Evolutionary conservation across 2,888 invertebrate genomes (phyloP), one percentile per base, ranked within the genome.

Genomic region (Melinopterus prodromus): DNA sequence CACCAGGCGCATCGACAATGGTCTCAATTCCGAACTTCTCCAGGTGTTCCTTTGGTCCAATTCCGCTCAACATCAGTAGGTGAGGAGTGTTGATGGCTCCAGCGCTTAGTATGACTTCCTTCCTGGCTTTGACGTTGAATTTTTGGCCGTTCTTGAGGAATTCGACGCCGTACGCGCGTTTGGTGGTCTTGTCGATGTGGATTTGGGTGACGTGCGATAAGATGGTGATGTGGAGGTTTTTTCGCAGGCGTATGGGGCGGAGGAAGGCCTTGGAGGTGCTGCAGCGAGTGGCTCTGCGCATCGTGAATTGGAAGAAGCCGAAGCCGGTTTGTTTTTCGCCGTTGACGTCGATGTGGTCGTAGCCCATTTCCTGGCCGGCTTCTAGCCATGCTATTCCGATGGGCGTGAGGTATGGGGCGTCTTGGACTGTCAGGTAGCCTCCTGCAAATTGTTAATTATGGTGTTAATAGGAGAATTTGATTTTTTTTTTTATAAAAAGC

Each of bases 21-120:
- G 96, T 92, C 9, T 93, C 92, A 76, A 97, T 91, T 0, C 94
- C 95, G 9, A 95, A 91, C 83, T 95, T 92, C 82, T 91, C 87
- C 4, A 97, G 90, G 86, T 97, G 95, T n/a, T 92, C 88, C 26
- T 90, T 91, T 0, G 96, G 95, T 1, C 97, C 97, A 2, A 99
- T 90, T 0, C 99, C 99, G 38, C 88, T 88, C n/a, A 99, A 90
- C 96, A 99, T 95, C 79, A 99, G 91, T 9, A 99, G 88, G 85
- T 99, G 99, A 0, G 99, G 98, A 0, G 96, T 93, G 83, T 94
- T 98, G 81, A 99, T 94, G 0, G 99, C 94, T 0, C 99, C 99
- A 0, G 96, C 97, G 0, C 96, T 93, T 14, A 98, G 87, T 81
- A 98, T 96, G 0, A 98, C 95, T 89, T 97, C 97, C 80, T 94